Evolutionary conservation across 2,797 vertebrate genomes (phyloP).

Genomic region (Linurgus olivaceus): DNA sequence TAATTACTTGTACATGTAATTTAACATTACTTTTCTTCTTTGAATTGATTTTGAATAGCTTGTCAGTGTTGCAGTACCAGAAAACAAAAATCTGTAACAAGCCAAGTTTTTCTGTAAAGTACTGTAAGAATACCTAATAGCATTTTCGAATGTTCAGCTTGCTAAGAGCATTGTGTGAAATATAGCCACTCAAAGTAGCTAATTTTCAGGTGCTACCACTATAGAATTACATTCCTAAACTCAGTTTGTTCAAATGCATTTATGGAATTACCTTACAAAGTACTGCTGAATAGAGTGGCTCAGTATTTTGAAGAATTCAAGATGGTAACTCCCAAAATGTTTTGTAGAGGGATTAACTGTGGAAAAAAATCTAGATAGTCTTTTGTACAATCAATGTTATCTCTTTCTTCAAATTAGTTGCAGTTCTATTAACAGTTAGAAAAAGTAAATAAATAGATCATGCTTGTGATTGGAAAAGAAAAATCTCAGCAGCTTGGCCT

Average conservation of each 20-base stretch:
- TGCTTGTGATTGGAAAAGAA: not conserved
- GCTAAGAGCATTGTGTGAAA: not conserved
- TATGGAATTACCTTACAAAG: not conserved
- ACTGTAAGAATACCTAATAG: not conserved
- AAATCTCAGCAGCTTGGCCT: not conserved
- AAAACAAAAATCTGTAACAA: not conserved
- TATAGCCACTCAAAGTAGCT: not conserved
- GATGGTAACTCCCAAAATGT: not conserved
- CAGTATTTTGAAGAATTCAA: not conserved
- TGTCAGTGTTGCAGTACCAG: not conserved
- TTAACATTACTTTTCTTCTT: not conserved
- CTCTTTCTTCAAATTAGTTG: not conserved
- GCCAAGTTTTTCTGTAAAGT: not conserved
- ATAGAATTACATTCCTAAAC: not conserved
- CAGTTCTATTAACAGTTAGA: not conserved
- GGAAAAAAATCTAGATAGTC: not conserved
- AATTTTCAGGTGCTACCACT: not conserved
- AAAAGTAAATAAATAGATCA: not conserved
- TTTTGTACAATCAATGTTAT: not conserved
- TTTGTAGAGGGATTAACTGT: not conserved
- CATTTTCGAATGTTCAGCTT: not conserved
- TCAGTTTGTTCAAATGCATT: not conserved
- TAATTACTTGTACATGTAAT: not conserved
- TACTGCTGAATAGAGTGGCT: not conserved
- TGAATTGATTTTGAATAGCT: not conserved